Conservation (phyloP, 64 coral and sea anemone genomes). For the Montipora foliosa region DNA sequence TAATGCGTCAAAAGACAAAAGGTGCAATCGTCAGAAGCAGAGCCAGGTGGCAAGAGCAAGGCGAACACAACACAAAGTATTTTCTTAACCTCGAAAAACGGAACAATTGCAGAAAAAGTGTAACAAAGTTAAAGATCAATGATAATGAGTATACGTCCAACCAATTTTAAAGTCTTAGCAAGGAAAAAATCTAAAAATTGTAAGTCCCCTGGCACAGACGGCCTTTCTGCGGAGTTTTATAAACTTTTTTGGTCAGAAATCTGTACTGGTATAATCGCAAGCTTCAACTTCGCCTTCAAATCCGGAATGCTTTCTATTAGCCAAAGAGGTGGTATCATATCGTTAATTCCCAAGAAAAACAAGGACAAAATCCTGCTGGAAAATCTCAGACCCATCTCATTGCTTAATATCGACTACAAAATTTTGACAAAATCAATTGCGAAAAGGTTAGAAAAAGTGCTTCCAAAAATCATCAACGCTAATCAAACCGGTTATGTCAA, state of each 20-base stretch:
- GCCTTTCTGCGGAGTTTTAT: background rate
- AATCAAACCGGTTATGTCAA: too few species aligned
- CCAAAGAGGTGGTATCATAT: slow-evolving; percentile 10
- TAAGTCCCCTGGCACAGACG: slow-evolving; percentile 11
- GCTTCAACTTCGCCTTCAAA: background rate
- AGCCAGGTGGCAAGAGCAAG: too few species aligned
- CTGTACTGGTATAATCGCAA: background rate
- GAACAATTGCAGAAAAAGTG: too few species aligned
- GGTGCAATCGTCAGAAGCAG: too few species aligned
- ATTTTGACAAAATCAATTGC: slow-evolving; percentile 15
- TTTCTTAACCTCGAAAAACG: too few species aligned
- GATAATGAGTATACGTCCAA: too few species aligned
- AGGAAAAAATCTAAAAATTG: background rate
- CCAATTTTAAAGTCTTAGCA: too few species aligned
- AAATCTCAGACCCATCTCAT: slow-evolving; percentile 1
- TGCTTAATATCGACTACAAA: slow-evolving; percentile 14
- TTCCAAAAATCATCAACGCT: background rate
- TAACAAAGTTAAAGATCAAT: too few species aligned
- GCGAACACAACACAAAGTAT: too few species aligned
- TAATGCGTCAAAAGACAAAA: too few species aligned
- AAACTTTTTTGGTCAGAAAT: background rate
- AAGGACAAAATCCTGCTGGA: slow-evolving; percentile 18
- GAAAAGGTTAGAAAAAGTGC: slow-evolving; percentile 36
- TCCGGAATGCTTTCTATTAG: background rate
- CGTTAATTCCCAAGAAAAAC: slow-evolving; percentile 17